phyloP scores from a whole-genome alignment of 2,113 vertebrate genomes.

The Catharus fuscescens region DNA sequence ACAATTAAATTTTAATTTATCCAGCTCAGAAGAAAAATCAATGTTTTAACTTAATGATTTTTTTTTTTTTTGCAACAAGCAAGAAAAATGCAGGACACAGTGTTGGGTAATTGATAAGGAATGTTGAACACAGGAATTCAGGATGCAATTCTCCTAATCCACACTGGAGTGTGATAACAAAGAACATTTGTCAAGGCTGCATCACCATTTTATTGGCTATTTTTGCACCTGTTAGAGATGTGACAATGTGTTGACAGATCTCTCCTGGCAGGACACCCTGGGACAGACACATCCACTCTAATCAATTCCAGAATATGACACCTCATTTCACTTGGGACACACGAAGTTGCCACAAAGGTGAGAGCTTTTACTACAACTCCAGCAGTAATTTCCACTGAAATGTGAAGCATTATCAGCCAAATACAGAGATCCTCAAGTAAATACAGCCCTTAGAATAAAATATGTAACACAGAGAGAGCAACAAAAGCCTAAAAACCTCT shows the following conservation, averaged over 20 bases:
- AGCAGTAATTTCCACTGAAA: background rate
- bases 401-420: background rate
- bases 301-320: background rate
- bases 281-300: background rate
- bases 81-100: background rate
- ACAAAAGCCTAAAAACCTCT: background rate
- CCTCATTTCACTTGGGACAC: background rate
- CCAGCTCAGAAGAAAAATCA: background rate
- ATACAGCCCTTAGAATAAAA: background rate
- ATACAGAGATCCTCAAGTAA: background rate
- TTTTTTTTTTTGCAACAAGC: background rate
- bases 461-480: background rate
- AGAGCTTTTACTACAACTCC: background rate
- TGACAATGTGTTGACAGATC: background rate
- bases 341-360: background rate
- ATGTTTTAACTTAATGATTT: background rate
- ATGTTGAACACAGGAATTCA: background rate
- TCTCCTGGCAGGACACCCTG: background rate
- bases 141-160: background rate
- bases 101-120: background rate
- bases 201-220: background rate
- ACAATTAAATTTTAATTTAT: slow-evolving; percentile 7
- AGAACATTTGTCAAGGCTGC: background rate
- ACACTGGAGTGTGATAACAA: background rate
- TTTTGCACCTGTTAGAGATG: background rate